A percentile compares a stretch with the other conserved stretches of the same genome.
phyloP scores from a whole-genome alignment of 2,888 invertebrate species.

The Calliopum simillimum region DNA sequence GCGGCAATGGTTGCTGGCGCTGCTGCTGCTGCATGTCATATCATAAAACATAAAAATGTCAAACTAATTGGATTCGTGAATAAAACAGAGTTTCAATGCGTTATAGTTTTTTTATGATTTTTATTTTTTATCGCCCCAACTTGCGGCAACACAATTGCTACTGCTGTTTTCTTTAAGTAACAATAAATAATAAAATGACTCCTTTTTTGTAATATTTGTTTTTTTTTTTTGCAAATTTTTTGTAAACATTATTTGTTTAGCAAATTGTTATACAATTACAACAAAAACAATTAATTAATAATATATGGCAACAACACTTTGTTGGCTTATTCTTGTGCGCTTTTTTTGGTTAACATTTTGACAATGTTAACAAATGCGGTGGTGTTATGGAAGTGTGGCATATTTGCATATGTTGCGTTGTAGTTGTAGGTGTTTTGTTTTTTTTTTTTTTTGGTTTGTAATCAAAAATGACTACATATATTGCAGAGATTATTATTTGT shows the following conservation, averaged over 20 bases:
- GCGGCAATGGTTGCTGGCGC: slow-evolving; percentile 1
- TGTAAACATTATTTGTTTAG: slow-evolving; percentile 28
- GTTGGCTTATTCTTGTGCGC: no score
- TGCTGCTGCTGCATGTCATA: slow-evolving; percentile 40
- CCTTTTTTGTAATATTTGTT: background rate
- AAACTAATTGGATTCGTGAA: slow-evolving; percentile 50
- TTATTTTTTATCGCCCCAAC: no score
- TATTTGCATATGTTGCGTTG: background rate
- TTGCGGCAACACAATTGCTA: background rate
- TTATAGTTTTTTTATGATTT: no score
- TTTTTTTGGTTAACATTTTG: background rate
- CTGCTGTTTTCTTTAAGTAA: slow-evolving; percentile 5
- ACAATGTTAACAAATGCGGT: slow-evolving; percentile 17
- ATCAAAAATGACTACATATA: slow-evolving; percentile 12
- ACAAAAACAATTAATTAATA: slow-evolving; percentile 26
- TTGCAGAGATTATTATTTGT: background rate
- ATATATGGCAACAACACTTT: slow-evolving; percentile 6
- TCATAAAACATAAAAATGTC: slow-evolving; percentile 41
- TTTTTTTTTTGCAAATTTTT: background rate
- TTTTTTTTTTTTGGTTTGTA: slow-evolving; percentile 18
- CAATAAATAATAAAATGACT: slow-evolving; percentile 21
- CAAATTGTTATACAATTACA: slow-evolving; percentile 21
- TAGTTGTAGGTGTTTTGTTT: background rate
- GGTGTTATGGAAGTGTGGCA: background rate
- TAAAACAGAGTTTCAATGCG: slow-evolving; percentile 40